phyloP scores from a whole-genome alignment of 23 tunicate genomes.

The Aplidium turbinatum region DNA sequence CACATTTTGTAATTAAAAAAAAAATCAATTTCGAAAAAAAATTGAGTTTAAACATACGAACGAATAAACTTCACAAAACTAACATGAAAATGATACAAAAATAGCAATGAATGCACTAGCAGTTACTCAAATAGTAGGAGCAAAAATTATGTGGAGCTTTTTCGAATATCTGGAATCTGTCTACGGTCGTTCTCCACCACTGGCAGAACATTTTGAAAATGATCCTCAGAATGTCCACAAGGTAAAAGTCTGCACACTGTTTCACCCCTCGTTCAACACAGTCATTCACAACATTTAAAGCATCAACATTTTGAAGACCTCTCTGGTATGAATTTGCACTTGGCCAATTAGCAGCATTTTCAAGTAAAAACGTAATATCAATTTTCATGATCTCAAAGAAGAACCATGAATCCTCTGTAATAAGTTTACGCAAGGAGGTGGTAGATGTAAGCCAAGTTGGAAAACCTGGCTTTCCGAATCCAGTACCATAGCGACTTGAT shows the following conservation, averaged over 20 bases:
- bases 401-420: constrained; percentile 22
- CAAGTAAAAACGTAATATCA: constrained; percentile 9
- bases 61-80: too few species aligned
- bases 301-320: constrained; percentile 14
- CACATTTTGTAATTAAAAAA: neutral
- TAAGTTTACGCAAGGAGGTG: constrained; percentile 1
- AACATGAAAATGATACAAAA: constrained; percentile 2
- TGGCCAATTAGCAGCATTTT: constrained; percentile 9
- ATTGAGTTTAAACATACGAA: too few species aligned
- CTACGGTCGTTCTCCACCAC: constrained; percentile 7
- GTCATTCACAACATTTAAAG: constrained; percentile 14
- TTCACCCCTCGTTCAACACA: constrained; percentile 6
- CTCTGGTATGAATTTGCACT: constrained; percentile 8
- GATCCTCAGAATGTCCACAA: constrained; percentile 12
- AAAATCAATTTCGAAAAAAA: too few species aligned
- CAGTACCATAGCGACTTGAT: constrained; percentile 8
- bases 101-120: neutral
- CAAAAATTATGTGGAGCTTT: constrained; percentile 8
- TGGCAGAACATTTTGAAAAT: constrained; percentile 20
- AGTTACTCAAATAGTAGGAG: constrained; percentile 4
- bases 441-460: neutral
- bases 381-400: constrained; percentile 8
- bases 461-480: constrained; percentile 18
- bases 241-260: constrained; percentile 25
- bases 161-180: constrained; percentile 2